phyloP scores from a whole-genome alignment of 2,888 invertebrate species.

The Meteorus cinctellus region DNA sequence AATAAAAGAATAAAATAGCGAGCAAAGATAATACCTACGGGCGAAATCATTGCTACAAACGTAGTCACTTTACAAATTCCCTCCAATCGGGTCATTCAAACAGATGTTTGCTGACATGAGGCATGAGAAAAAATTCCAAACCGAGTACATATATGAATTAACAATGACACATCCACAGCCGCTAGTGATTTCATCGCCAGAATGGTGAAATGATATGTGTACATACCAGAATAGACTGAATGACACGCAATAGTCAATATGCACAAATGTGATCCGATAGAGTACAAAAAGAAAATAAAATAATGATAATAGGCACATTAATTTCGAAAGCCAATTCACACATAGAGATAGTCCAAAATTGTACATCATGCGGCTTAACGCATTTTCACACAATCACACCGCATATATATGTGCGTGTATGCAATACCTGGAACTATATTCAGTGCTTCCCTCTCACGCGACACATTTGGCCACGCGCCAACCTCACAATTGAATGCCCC shows the following conservation, averaged over 20 bases:
- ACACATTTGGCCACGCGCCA: constrained; percentile 34
- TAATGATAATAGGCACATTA: neutral
- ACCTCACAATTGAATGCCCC: constrained; percentile 36
- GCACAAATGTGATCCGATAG: neutral
- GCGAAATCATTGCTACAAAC: neutral
- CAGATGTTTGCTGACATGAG: constrained; percentile 11
- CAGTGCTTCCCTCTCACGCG: neutral
- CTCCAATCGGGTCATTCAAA: constrained; percentile 24
- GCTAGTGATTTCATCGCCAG: constrained; percentile 9
- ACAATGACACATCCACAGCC: neutral
- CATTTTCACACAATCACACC: constrained; percentile 30
- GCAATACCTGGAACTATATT: neutral
- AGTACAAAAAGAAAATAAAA: neutral
- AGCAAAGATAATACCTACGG: neutral
- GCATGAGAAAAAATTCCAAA: constrained; percentile 12
- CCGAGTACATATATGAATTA: neutral
- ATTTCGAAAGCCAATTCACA: constrained; percentile 23
- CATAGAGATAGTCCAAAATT: neutral
- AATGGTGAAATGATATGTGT: neutral
- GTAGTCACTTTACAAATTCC: neutral
- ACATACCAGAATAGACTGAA: neutral
- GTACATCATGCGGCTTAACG: constrained; percentile 25
- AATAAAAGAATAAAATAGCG: neutral
- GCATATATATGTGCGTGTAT: neutral
- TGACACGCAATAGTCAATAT: neutral